Base-by-base conservation (phyloP, 2,888 invertebrate species). In the Teleiodes luculella region DNA sequence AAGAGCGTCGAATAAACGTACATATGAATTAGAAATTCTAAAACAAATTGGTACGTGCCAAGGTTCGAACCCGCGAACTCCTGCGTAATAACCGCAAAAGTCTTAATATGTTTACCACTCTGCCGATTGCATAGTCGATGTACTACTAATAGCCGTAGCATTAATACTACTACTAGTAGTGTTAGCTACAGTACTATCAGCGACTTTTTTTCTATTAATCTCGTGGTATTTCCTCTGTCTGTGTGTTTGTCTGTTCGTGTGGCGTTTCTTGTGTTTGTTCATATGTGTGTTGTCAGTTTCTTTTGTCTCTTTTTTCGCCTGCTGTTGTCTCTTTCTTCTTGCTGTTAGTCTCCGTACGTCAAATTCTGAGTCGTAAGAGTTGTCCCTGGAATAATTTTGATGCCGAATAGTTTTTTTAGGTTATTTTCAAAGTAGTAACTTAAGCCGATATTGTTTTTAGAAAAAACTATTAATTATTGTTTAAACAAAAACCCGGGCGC, bases 281-380 rank as follows among this genome's bases (percentile, higher is more conserved):
- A 60, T 52, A 10, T 37, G 67, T 47, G 54, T 58, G 62, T 54
- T 55, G 62, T 56, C 39, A 55, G 61, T 56, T 56, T 65, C 45
- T 62, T 64, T 13, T 10, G 3, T 18, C 18, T 39, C 16, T 16
- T 16, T 39, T 1, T 59, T 53, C 1, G 46, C 43, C 24, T 20
- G 28, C 50, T 75, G 65, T 3, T 72, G 75, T 65, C 82, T 60
- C 63, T 76, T 80, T 14, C 69, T 65, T 65, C 81, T 54, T 1
- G 81, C 80, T 5, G 70, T 66, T 54, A 76, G 57, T 66, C 77
- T 57, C 49, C 80, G 65, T 63, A 60, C 63, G 62, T 78, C 72
- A 56, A 68, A 75, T 35, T 57, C 61, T 52, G 57, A 65, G 59
- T 66, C 66, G 61, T 68, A 65, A 41, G 75, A 67, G 36, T 67